Percentiles rank a stretch among this genome's conserved stretches.
Evolutionary conservation across 2,888 invertebrate species (phyloP).

Genomic region (Lycocerus yunnanus): DNA sequence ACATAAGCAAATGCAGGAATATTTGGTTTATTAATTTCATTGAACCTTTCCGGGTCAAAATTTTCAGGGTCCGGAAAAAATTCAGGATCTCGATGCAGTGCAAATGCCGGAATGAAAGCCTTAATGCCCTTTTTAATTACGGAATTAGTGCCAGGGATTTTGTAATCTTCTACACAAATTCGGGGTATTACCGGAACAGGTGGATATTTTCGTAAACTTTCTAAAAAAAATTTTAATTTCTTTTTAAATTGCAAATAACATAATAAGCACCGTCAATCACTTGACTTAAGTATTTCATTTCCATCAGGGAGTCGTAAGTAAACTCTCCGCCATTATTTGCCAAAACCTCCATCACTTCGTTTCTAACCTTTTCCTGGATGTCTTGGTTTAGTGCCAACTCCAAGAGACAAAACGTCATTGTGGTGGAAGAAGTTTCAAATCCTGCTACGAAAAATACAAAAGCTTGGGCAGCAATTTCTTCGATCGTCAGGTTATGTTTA

Average conservation of each 20-base stretch:
- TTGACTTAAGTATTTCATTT: constrained; percentile 58
- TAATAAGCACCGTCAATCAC: constrained; percentile 50
- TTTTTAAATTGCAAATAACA: background rate
- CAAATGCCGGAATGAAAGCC: constrained; percentile 48
- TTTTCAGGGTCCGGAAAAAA: constrained; percentile 53
- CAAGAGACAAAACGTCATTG: constrained; percentile 57
- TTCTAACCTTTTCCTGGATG: constrained; percentile 53
- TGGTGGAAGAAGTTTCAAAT: constrained; percentile 51
- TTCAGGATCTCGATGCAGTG: constrained; percentile 55
- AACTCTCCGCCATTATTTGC: constrained; percentile 50
- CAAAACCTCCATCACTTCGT: constrained; percentile 53
- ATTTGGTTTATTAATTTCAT: constrained; percentile 34
- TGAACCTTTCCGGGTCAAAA: constrained; percentile 56
- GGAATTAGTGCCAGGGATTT: constrained; percentile 43
- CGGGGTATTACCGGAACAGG: constrained; percentile 50
- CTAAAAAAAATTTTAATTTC: constrained; percentile 39
- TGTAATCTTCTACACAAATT: constrained; percentile 45
- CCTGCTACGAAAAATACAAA: constrained; percentile 46
- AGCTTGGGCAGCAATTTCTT: constrained; percentile 39
- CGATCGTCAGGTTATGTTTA: constrained; percentile 6
- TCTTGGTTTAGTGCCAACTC: constrained; percentile 57
- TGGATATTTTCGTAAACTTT: constrained; percentile 57
- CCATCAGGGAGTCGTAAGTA: constrained; percentile 56
- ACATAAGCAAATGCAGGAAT: constrained; percentile 47
- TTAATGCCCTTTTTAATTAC: constrained; percentile 47